Evolutionary conservation across 1,140 invertebrate genomes (phyloP).

Genomic region (Eulimnadia texana): DNA sequence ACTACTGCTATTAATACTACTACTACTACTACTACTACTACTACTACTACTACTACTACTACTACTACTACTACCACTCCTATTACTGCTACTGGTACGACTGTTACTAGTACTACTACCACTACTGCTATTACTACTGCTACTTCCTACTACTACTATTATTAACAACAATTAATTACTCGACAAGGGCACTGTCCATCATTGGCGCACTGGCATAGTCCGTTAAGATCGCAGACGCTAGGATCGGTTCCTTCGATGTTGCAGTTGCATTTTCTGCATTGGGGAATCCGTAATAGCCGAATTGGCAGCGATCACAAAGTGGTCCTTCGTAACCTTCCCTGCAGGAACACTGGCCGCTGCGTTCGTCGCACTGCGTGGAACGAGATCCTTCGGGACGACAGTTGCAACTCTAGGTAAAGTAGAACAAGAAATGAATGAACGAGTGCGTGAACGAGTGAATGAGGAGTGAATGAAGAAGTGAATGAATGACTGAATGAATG

Average conservation of each 20-base stretch:
- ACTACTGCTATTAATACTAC: too few species aligned
- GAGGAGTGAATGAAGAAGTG: too few species aligned
- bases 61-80: too few species aligned
- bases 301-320: slow-evolving; percentile 62
- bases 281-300: slow-evolving; percentile 81
- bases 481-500: too few species aligned
- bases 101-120: too few species aligned
- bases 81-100: too few species aligned
- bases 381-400: slow-evolving; percentile 57
- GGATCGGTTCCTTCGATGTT: slow-evolving; percentile 47
- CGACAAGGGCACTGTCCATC: slow-evolving; percentile 78
- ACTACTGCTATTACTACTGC: too few species aligned
- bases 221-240: slow-evolving; percentile 37
- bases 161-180: slow-evolving; percentile 30
- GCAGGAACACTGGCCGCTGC: slow-evolving; percentile 66
- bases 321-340: slow-evolving; percentile 59
- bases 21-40: too few species aligned
- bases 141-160: slow-evolving; percentile 21
- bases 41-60: too few species aligned
- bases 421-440: background rate
- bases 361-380: slow-evolving; percentile 50
- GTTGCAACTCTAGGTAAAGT: slow-evolving; percentile 43
- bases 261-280: slow-evolving; percentile 70
- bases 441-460: too few species aligned
- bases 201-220: slow-evolving; percentile 43